Conservation (phyloP, 2,888 invertebrate genomes). For the Nasonia oneida region DNA sequence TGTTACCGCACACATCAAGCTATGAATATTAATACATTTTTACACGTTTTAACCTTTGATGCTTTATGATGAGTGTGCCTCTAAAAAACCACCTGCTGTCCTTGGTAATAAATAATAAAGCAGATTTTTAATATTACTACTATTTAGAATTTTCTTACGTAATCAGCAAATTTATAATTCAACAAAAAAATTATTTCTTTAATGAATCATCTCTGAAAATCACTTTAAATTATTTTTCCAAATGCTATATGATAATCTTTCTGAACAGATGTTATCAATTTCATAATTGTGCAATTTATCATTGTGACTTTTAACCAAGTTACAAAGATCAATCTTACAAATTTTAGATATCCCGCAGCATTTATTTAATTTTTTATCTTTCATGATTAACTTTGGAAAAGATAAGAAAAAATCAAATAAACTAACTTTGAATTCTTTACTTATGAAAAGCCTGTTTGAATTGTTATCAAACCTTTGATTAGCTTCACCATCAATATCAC, state of each 20-base stretch:
- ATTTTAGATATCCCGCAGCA: background rate
- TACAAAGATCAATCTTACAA: background rate
- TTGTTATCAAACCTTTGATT: background rate
- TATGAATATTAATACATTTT: conserved; percentile 55
- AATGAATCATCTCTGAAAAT: background rate
- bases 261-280: background rate
- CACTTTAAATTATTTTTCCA: background rate
- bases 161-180: background rate
- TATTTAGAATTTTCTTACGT: background rate
- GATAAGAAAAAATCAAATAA: background rate
- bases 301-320: background rate
- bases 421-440: background rate
- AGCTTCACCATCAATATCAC: background rate
- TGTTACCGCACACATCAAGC: conserved; percentile 4
- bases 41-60: conserved; percentile 40
- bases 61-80: background rate
- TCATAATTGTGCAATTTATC: background rate
- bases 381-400: background rate
- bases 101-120: conserved; percentile 39
- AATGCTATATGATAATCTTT: background rate
- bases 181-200: background rate
- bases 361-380: background rate
- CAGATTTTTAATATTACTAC: conserved; percentile 7
- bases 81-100: conserved; percentile 47
- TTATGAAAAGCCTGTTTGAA: background rate